Evolutionary conservation across 2,797 vertebrate species (phyloP).

Genomic region (Esox lucius): DNA sequence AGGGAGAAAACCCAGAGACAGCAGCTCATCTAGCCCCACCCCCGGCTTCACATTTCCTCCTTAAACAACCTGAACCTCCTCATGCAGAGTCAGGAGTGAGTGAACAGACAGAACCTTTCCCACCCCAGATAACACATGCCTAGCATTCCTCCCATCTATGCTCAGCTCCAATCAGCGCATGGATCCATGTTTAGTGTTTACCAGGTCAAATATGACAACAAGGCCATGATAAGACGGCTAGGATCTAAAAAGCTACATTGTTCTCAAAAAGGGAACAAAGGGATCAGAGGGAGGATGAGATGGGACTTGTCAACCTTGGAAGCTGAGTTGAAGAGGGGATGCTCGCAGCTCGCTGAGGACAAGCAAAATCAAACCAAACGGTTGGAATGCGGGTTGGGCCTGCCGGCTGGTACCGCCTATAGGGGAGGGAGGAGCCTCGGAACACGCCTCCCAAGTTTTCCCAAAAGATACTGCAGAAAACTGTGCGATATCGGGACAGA

Average conservation of each 20-base stretch:
- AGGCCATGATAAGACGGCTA: conserved; percentile 55
- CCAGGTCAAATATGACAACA: conserved; percentile 66
- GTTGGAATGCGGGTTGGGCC: conserved; percentile 54
- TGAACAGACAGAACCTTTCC: conserved; percentile 58
- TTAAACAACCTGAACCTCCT: conserved; percentile 42
- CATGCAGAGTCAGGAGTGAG: conserved; percentile 38
- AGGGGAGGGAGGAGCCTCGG: conserved; percentile 20
- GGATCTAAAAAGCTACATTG: conserved; percentile 72
- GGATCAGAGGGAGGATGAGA: conserved; percentile 65
- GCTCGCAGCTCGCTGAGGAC: conserved; percentile 51
- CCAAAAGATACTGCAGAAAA: not conserved
- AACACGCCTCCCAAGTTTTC: not conserved
- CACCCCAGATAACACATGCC: conserved; percentile 51
- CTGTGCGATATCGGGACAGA: not conserved
- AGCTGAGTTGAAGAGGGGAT: conserved; percentile 53
- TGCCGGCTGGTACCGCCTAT: conserved; percentile 20
- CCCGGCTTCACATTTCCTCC: conserved; percentile 35
- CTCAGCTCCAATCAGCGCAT: conserved; percentile 49
- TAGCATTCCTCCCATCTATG: conserved; percentile 37
- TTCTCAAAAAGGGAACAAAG: conserved; percentile 56
- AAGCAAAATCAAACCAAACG: conserved; percentile 53
- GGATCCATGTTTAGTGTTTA: conserved; percentile 63
- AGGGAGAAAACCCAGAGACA: not conserved
- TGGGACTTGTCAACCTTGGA: conserved; percentile 56
- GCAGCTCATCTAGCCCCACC: not conserved